phyloP scores from a whole-genome alignment of 2,888 invertebrate species.

The Eurytoma adleriae region DNA sequence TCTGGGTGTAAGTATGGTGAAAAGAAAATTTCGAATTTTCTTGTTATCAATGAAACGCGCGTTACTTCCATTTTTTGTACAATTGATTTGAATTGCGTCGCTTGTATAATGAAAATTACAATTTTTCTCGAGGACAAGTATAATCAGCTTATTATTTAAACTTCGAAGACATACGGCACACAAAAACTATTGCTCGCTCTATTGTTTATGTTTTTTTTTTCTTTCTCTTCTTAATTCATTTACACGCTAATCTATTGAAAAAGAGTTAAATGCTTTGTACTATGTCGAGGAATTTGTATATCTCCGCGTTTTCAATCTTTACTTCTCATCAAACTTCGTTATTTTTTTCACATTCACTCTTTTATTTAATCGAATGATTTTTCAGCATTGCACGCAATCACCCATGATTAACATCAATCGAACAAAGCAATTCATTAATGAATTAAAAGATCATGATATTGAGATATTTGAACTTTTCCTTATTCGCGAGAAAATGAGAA shows the following conservation, averaged over 20 bases:
- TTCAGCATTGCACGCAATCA: not conserved
- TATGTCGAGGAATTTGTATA: constrained; percentile 76
- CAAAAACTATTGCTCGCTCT: constrained; percentile 60
- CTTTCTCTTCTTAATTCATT: constrained; percentile 61
- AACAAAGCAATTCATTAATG: too few species aligned
- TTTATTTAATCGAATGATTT: constrained; percentile 25
- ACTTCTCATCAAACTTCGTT: constrained; percentile 45
- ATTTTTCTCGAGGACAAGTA: not conserved
- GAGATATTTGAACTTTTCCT: too few species aligned
- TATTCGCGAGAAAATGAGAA: not conserved
- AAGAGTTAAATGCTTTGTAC: constrained; percentile 75
- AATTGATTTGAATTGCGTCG: constrained; percentile 7
- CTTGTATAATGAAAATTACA: constrained; percentile 1
- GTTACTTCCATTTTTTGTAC: constrained; percentile 20
- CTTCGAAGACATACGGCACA: constrained; percentile 53
- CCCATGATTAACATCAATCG: too few species aligned
- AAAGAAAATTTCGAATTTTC: not conserved
- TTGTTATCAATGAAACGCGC: constrained; percentile 2
- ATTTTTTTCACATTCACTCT: constrained; percentile 43
- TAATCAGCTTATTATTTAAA: constrained; percentile 44
- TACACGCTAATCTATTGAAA: constrained; percentile 68
- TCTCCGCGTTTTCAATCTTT: constrained; percentile 63
- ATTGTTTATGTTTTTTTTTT: constrained; percentile 60
- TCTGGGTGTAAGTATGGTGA: not conserved
- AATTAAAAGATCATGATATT: too few species aligned